These are phyloP conservation scores for Phoxinus phoxinus DNA, from an alignment of 2,113 vertebrate genomes.

Conservation along the genomic window DNA sequence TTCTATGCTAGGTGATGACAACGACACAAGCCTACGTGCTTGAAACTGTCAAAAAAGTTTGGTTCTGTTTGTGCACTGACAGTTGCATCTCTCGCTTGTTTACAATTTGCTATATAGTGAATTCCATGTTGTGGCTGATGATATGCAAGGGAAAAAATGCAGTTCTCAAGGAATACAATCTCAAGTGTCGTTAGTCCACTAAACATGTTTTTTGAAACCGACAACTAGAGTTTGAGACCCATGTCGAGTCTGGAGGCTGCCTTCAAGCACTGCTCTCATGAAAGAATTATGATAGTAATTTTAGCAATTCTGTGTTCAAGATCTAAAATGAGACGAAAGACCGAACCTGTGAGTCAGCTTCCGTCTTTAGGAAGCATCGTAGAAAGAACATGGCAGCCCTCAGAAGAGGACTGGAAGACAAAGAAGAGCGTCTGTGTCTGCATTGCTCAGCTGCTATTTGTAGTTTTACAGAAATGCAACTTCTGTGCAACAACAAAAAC, in stretches of 20 bases:
- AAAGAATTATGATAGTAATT: slow-evolving; percentile 25
- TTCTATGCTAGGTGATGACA: neutral
- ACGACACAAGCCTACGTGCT: neutral
- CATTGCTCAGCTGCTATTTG: slow-evolving; percentile 10
- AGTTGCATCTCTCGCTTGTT: neutral
- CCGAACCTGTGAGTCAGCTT: slow-evolving; percentile 16
- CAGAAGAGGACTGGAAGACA: neutral
- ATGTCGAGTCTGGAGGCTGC: neutral
- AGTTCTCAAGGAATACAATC: neutral
- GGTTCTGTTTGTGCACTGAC: neutral
- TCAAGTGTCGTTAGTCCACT: neutral
- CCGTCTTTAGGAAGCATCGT: slow-evolving; percentile 3
- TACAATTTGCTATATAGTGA: neutral
- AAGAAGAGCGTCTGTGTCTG: neutral
- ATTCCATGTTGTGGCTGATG: neutral
- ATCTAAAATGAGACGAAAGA: slow-evolving; percentile 14
- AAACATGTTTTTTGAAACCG: neutral
- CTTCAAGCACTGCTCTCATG: neutral
- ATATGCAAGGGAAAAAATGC: neutral
- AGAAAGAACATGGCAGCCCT: slow-evolving; percentile 2
- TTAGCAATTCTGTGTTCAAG: neutral
- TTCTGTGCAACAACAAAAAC: neutral
- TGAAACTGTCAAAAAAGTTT: slow-evolving; percentile 6
- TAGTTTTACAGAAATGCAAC: slow-evolving; percentile 3
- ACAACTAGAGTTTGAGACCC: neutral